Evolutionary conservation across 2,888 invertebrate species (phyloP), one percentile per base, ranked within the genome.

Genomic region (Macroteleia sp.): DNA sequence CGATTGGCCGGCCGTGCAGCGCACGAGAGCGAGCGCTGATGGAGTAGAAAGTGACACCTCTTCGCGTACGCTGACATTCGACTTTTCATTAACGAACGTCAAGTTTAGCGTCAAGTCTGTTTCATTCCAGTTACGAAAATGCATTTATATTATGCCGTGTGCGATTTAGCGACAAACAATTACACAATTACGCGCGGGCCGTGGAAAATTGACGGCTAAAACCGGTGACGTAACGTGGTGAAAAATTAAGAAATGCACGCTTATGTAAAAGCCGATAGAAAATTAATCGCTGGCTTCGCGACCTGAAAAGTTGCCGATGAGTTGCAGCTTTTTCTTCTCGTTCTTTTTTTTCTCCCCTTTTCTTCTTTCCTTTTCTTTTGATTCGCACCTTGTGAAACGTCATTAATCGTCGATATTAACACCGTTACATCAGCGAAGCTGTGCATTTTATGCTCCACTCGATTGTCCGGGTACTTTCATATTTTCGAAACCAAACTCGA

Each of bases 1-100:
- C 32, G 32, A 10, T 32, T 10, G 9, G 32, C n/a, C n/a, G 10
- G 10, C 10, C 9, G 32, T 10, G 5, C 6, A 32, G 10, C 32
- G 32, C 10, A 10, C 32, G 32, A 32, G 32, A 32, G 32, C 36
- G 50, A 32, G 28, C 34, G 44, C 19, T n/a, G 44, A 39, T 42
- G 44, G 57, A 30, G 28, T 56, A 56, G 57, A 69, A 69, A 69
- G 67, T 69, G 67, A 69, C 48, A 39, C 32, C 44, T 52, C 62
- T 41, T 52, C 44, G 22, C 46, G 36, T 36, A 10, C 30, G 62
- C 48, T 52, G 64, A 64, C 66, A 44, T 59, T 59, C 70, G 61
- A 70, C 44, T 70, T 70, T 70, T 70, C 70, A 70, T 70, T 61
- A 61, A 70, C 59, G 39, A 6, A 20, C 70, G 42, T 61, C 61